phyloP scores from a whole-genome alignment of 2,888 invertebrate genomes.

The Laothoe populi region DNA sequence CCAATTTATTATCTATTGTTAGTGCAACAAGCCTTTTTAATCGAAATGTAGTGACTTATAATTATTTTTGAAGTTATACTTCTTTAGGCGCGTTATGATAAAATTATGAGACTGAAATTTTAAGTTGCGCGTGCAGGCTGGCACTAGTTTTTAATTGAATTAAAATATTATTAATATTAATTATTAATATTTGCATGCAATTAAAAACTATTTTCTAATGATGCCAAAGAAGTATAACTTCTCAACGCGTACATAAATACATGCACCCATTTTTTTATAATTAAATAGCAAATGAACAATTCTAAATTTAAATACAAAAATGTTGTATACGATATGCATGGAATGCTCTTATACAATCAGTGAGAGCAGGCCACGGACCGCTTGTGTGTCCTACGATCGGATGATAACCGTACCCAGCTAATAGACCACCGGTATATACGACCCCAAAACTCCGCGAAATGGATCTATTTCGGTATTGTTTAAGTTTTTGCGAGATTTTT shows the following conservation, averaged over 20 bases:
- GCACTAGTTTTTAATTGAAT: no score
- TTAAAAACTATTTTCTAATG: no score
- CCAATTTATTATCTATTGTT: conserved; percentile 20
- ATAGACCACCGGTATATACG: conserved; percentile 57
- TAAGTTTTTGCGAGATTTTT: background rate
- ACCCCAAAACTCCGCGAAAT: conserved; percentile 5
- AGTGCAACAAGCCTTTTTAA: background rate
- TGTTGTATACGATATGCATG: background rate
- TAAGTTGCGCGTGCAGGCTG: no score
- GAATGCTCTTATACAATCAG: conserved; percentile 1
- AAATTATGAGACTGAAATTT: no score
- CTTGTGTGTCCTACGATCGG: conserved; percentile 39
- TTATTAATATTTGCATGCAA: no score
- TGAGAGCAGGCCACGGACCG: background rate
- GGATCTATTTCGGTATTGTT: conserved; percentile 31
- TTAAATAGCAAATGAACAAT: no score
- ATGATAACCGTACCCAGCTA: conserved; percentile 51
- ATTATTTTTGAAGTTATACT: no score
- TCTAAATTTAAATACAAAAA: background rate
- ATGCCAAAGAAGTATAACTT: no score
- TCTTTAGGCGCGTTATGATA: no score
- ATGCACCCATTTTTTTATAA: no score
- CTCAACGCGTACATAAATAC: no score
- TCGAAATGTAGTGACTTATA: background rate
- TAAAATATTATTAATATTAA: no score